Conservation (phyloP, 2,888 invertebrate species). For the Catocala fraxini region DNA sequence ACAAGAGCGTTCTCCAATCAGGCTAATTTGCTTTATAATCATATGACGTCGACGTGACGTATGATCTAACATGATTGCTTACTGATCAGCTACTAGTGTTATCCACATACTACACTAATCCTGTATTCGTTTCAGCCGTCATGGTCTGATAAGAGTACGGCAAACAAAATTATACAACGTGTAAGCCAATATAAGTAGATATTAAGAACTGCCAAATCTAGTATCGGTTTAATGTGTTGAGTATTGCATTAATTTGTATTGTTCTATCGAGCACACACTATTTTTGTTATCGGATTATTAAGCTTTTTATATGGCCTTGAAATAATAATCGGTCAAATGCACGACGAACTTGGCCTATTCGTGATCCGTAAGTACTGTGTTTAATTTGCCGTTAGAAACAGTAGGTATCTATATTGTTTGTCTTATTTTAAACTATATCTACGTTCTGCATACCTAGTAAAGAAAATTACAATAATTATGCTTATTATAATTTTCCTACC, state of each 20-base stretch:
- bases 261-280: too few species aligned
- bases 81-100: conserved; percentile 8
- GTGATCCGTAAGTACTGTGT: too few species aligned
- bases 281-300: too few species aligned
- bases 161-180: conserved; percentile 5
- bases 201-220: neutral
- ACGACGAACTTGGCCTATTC: too few species aligned
- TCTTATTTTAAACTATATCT: too few species aligned
- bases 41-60: conserved; percentile 37
- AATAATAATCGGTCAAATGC: too few species aligned
- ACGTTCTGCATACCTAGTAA: too few species aligned
- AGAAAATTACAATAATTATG: too few species aligned
- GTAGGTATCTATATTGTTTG: too few species aligned
- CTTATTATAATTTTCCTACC: too few species aligned
- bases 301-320: neutral
- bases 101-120: conserved; percentile 22
- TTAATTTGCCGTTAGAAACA: too few species aligned
- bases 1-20: conserved; percentile 23
- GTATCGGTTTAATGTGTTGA: too few species aligned
- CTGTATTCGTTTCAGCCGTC: conserved; percentile 16
- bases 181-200: neutral
- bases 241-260: neutral
- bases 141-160: neutral
- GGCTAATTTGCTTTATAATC: conserved; percentile 31
- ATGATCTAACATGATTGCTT: conserved; percentile 31